These are phyloP conservation scores for Intellagama lesueurii DNA, from an alignment of 2,797 vertebrate species.

Conservation along the genomic window DNA sequence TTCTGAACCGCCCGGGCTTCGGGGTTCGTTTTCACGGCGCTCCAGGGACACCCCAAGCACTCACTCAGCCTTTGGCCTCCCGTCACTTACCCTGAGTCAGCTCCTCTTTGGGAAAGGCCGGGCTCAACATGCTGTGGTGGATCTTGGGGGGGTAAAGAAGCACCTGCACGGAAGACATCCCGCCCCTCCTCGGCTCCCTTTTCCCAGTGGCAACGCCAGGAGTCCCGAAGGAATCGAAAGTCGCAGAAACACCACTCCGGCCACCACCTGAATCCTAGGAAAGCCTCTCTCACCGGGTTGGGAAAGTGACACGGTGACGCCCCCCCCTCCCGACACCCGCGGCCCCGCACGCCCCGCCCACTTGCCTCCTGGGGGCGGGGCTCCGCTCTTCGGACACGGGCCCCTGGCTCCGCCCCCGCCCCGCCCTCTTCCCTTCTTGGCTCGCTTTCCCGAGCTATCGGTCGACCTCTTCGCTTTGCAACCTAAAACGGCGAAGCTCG, in stretches of 20 bases:
- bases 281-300: slow-evolving; percentile 5
- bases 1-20: no score
- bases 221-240: neutral
- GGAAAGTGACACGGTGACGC: neutral
- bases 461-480: neutral
- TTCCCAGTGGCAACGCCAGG: neutral
- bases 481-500: no score
- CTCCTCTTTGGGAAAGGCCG: slow-evolving; percentile 56
- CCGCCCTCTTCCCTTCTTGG: neutral
- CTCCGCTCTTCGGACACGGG: no score
- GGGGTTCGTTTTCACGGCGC: no score
- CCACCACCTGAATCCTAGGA: neutral
- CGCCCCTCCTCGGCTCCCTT: neutral
- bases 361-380: neutral
- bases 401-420: no score
- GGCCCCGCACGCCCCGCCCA: neutral
- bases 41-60: neutral
- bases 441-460: neutral
- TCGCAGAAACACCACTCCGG: neutral
- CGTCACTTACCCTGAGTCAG: slow-evolving; percentile 45
- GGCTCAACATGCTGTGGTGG: slow-evolving; percentile 51
- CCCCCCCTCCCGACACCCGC: neutral
- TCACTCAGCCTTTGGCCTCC: no score
- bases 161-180: slow-evolving; percentile 60
- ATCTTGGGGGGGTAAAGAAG: slow-evolving; percentile 61